These are phyloP conservation scores for Cataglyphis livida DNA, from an alignment of 2,888 invertebrate genomes.

Conservation along the genomic window DNA sequence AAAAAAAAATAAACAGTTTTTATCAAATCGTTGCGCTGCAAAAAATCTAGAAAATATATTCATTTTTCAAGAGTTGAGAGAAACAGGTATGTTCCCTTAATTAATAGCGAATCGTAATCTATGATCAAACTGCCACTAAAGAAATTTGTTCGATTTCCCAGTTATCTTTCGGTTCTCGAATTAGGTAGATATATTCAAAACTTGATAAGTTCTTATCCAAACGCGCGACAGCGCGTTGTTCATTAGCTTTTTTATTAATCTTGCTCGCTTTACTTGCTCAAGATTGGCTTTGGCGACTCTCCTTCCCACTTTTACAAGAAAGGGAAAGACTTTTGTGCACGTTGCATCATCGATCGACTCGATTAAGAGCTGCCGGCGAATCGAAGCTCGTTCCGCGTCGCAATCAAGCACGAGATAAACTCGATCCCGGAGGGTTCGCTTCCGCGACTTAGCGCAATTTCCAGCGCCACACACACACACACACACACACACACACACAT, in stretches of 20 bases:
- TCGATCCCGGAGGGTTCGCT: conserved; percentile 43
- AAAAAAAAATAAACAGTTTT: no score
- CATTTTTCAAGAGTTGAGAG: no score
- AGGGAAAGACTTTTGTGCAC: conserved; percentile 56
- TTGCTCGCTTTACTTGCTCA: not conserved
- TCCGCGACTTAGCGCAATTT: conserved; percentile 51
- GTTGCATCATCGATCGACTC: conserved; percentile 64
- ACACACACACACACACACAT: conserved; percentile 38
- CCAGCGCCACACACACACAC: conserved; percentile 51
- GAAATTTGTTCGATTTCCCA: not conserved
- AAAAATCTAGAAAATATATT: no score
- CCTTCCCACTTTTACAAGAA: conserved; percentile 26
- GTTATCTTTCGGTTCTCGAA: not conserved
- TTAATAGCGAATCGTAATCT: not conserved
- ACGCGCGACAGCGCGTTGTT: conserved; percentile 20
- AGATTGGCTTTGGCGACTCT: not conserved
- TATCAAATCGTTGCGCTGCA: no score
- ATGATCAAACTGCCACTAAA: not conserved
- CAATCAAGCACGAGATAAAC: conserved; percentile 62
- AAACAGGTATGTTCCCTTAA: not conserved
- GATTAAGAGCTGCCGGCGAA: conserved; percentile 65
- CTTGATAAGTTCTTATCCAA: conserved; percentile 16
- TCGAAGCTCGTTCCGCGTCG: conserved; percentile 54
- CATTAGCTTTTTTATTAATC: conserved; percentile 48
- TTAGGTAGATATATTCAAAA: conserved; percentile 2